phyloP scores from a whole-genome alignment of 1,140 invertebrate species.

The Tribolium castaneum region DNA sequence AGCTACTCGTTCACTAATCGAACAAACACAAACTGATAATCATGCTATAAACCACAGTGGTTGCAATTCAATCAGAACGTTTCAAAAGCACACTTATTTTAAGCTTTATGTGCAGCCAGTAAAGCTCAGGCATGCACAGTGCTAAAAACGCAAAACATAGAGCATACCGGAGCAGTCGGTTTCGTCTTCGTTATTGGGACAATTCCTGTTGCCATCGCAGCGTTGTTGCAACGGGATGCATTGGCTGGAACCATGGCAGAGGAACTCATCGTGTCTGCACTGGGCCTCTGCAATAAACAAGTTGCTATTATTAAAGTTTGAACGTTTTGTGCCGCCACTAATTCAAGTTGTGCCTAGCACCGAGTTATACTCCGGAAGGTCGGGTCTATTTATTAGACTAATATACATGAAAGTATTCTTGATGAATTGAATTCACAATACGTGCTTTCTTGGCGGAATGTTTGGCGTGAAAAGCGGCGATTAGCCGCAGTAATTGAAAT shows the following conservation, averaged over 20 bases:
- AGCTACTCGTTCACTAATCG: not conserved
- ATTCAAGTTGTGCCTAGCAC: conserved; percentile 35
- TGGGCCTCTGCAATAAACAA: conserved; percentile 40
- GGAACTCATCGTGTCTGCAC: conserved; percentile 65
- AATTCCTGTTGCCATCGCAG: conserved; percentile 66
- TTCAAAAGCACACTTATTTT: conserved; percentile 13
- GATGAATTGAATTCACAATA: conserved; percentile 42
- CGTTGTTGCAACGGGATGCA: conserved; percentile 67
- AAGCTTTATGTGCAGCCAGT: conserved; percentile 25
- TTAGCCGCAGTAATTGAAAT: conserved; percentile 34
- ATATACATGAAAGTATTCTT: conserved; percentile 43
- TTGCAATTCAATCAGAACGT: not conserved
- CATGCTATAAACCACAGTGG: conserved; percentile 19
- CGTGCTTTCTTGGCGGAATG: conserved; percentile 34
- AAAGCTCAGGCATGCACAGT: conserved; percentile 15
- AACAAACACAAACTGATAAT: conserved; percentile 16
- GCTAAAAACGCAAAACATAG: not conserved
- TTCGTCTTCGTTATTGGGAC: conserved; percentile 68
- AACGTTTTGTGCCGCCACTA: conserved; percentile 1
- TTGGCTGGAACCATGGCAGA: conserved; percentile 63
- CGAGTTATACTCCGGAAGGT: conserved; percentile 26
- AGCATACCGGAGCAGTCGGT: conserved; percentile 66
- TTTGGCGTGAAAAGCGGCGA: conserved; percentile 34
- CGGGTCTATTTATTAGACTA: conserved; percentile 33
- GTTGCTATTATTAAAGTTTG: conserved; percentile 20